These are phyloP conservation scores for Athrips mouffetella DNA, from an alignment of 2,888 invertebrate genomes.

Conservation along the genomic window DNA sequence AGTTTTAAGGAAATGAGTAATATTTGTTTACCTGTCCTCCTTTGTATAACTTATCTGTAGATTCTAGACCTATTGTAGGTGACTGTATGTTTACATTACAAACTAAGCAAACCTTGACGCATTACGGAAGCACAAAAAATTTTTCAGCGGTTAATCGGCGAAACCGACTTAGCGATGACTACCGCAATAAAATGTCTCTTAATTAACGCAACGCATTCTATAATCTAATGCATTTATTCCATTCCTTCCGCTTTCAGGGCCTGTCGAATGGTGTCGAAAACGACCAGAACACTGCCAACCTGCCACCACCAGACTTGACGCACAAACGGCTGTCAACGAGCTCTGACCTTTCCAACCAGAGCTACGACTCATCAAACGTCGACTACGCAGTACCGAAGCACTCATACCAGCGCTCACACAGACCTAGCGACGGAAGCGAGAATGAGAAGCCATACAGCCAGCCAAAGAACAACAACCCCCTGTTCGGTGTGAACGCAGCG, in stretches of 20 bases:
- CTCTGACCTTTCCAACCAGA: slow-evolving; percentile 68
- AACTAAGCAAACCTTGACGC: not conserved
- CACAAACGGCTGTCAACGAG: slow-evolving; percentile 68
- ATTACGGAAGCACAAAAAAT: not conserved
- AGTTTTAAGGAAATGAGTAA: no score
- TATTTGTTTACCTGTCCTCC: no score
- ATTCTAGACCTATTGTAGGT: slow-evolving; percentile 1
- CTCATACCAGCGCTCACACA: slow-evolving; percentile 49
- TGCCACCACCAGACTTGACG: slow-evolving; percentile 51
- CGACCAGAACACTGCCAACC: slow-evolving; percentile 65
- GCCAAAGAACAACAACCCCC: slow-evolving; percentile 59
- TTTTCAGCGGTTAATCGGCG: not conserved
- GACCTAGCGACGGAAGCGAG: slow-evolving; percentile 49
- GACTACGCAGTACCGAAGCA: slow-evolving; percentile 66
- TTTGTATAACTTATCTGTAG: no score
- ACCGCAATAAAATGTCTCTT: not conserved
- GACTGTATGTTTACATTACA: not conserved
- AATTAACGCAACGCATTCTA: not conserved
- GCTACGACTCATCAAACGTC: slow-evolving; percentile 60
- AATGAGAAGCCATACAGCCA: slow-evolving; percentile 45
- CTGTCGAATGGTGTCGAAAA: slow-evolving; percentile 71
- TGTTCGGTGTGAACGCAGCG: slow-evolving; percentile 72
- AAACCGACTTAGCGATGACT: not conserved
- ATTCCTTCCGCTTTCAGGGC: slow-evolving; percentile 52
- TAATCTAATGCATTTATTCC: not conserved